Percentiles rank a stretch among this genome's conserved stretches.
These are phyloP conservation scores for Drosophila picticornis DNA, from an alignment of 2,888 invertebrate genomes.

Conservation along the genomic window DNA sequence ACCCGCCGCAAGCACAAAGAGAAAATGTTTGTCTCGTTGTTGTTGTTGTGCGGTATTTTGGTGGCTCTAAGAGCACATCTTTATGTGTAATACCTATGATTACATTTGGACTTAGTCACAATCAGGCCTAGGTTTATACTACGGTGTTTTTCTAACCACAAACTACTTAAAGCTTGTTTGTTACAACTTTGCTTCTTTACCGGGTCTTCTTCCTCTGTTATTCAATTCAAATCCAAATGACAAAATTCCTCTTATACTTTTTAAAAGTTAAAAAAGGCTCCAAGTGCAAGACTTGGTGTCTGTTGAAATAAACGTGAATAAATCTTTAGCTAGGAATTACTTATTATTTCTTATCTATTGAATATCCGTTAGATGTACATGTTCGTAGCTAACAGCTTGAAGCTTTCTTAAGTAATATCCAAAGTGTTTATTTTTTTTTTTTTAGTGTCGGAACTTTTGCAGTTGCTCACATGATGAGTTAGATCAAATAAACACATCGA, in stretches of 20 bases:
- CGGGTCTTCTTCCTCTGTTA: neutral
- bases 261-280: no score
- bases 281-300: neutral
- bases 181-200: no score
- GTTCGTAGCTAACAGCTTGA: neutral
- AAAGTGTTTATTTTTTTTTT: neutral
- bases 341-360: neutral
- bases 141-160: neutral
- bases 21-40: neutral
- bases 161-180: neutral
- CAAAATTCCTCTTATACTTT: neutral
- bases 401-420: neutral
- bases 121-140: neutral
- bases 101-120: slow-evolving; percentile 1
- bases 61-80: neutral
- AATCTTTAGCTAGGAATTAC: neutral
- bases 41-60: neutral
- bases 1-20: neutral
- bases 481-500: neutral
- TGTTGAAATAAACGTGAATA: neutral
- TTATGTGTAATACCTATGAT: neutral
- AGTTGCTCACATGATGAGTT: neutral
- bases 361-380: neutral
- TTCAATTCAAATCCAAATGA: neutral
- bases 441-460: neutral